Percentiles rank a stretch among this genome's conserved stretches.
phyloP scores from a whole-genome alignment of 2,888 invertebrate species.

The Andrena bicolor region DNA sequence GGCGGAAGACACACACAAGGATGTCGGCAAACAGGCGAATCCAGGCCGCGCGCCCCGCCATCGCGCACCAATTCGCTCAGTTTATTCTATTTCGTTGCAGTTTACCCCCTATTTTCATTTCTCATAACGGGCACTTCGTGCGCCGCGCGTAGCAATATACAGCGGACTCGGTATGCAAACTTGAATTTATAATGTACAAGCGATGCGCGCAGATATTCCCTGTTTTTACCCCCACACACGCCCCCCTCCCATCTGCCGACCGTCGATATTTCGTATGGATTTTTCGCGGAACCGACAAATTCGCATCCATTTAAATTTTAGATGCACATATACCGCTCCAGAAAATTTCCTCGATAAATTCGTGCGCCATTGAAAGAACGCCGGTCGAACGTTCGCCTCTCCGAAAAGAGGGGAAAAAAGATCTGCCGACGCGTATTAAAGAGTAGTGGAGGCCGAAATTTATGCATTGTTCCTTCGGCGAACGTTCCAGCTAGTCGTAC shows the following conservation, averaged over 20 bases:
- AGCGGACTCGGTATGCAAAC: conserved; percentile 75
- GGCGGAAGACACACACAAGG: conserved; percentile 11
- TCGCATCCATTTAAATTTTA: conserved; percentile 79
- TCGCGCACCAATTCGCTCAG: conserved; percentile 17
- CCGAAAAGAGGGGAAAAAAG: conserved; percentile 18
- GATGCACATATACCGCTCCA: conserved; percentile 64
- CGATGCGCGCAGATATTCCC: conserved; percentile 74
- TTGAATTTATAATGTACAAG: conserved; percentile 72
- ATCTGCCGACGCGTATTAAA: conserved; percentile 10
- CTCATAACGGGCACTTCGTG: conserved; percentile 46
- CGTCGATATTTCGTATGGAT: conserved; percentile 75
- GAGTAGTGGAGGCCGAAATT: conserved; percentile 1
- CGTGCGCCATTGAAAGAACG: conserved; percentile 26
- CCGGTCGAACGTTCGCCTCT: not conserved
- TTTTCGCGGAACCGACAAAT: conserved; percentile 65
- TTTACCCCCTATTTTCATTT: conserved; percentile 50
- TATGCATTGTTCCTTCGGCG: not conserved
- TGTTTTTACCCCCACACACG: conserved; percentile 7
- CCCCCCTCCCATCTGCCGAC: not conserved
- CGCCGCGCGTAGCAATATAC: conserved; percentile 65
- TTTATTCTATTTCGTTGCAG: conserved; percentile 35
- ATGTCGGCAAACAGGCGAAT: conserved; percentile 20
- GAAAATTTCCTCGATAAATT: conserved; percentile 48
- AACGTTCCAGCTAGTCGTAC: not conserved
- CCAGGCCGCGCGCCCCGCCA: not conserved